Conservation (phyloP, 2,888 invertebrate genomes). For the Drosophila recens region DNA sequence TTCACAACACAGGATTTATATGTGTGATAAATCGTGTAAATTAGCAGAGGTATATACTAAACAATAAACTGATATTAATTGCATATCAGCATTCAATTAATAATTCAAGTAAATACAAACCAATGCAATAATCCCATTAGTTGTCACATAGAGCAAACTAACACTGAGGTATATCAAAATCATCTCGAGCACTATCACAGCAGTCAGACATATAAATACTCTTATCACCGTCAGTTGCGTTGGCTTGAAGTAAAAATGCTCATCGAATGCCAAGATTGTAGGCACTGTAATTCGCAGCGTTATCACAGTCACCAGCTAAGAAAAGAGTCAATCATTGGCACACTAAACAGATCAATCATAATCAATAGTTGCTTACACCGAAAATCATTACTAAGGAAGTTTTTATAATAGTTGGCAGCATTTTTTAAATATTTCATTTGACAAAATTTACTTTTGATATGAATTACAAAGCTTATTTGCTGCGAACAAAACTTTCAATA, state of each 20-base stretch:
- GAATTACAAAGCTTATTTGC: background rate
- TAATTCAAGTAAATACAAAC: constrained; percentile 18
- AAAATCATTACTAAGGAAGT: background rate
- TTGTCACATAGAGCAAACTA: constrained; percentile 21
- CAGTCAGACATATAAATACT: constrained; percentile 23
- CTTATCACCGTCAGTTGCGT: constrained; percentile 25
- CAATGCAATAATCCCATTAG: constrained; percentile 39
- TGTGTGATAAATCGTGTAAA: constrained; percentile 11
- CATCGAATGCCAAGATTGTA: background rate
- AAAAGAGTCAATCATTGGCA: background rate
- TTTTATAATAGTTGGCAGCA: constrained; percentile 19
- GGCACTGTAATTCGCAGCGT: constrained; percentile 38
- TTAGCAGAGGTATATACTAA: constrained; percentile 50
- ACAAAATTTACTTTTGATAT: background rate
- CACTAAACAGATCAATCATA: too few relatives aligned
- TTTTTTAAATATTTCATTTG: background rate
- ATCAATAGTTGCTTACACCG: constrained; percentile 26
- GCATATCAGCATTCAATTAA: too few relatives aligned
- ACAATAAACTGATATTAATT: too few relatives aligned
- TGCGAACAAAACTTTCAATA: background rate
- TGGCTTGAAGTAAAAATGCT: constrained; percentile 14
- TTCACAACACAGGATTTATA: background rate
- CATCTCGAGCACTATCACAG: constrained; percentile 26
- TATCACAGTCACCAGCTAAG: constrained; percentile 33
- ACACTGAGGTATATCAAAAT: constrained; percentile 25